Evolutionary conservation across 2,888 invertebrate genomes (phyloP), one percentile per base, ranked within the genome.

Genomic region (Philaethria dido): DNA sequence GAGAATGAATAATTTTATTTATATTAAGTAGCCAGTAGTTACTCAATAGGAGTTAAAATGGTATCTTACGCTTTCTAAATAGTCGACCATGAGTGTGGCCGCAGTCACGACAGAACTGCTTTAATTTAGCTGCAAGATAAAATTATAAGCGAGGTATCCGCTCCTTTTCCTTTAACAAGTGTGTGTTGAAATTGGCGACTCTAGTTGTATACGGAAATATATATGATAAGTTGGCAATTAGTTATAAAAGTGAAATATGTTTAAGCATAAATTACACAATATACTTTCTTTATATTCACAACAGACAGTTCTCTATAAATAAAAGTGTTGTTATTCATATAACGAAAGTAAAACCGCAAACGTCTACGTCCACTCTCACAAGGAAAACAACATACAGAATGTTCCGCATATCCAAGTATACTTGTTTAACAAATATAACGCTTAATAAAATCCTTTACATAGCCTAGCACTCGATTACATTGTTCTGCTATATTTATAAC

Each of bases 41-140:
- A 83, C 80, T 81, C 85, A 87, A 87, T 87, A 82, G 83, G 84
- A 85, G 64, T 77, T 75, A 77, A 75, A 76, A 75, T 79, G 70
- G 77, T 85, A 82, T 83, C 76, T 81, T 83, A 83, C 86, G 89
- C 92, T 92, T 91, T 91, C 91, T 90, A 91, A 88, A 88, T 84
- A 78, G 75, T 78, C 86, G 91, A 81, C 91, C 91, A 87, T 91
- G 91, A 90, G 89, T 90, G 88, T 85, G 84, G 82, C 82, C 77
- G 79, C 80, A 80, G 86, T 86, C 86, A 87, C 86, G 86, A 87
- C 76, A 73, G 79, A 74, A 73, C 73, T 75, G 79, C 82, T 78
- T 80, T 81, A 83, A 84, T 79, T 84, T 82, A 75, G 78, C 78
- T 69, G 73, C 72, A 75, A 79, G 79, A 80, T 78, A 83, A 78